Evolutionary conservation across 2,888 invertebrate species (phyloP), one percentile per base, ranked within the genome.

Genomic region (Drosophila anomelani): DNA sequence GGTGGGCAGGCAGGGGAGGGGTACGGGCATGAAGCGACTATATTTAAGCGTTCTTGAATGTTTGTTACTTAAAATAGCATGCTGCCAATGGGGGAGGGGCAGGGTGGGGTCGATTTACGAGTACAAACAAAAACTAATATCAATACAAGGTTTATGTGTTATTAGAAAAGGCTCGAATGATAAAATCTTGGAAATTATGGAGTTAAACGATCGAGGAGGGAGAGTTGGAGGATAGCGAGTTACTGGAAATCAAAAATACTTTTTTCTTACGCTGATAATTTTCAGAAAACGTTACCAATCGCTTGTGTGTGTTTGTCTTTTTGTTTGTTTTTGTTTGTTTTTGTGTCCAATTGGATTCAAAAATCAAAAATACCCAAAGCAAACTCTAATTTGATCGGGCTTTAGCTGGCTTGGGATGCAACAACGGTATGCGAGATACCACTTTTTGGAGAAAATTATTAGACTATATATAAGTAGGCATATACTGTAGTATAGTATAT

Each of bases 31-130:
- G 34, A 57, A 72, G 70, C 34, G 69, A 78, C 71, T 82, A 79
- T 78, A 83, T 80, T 70, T 78, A 78, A 80, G 79, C 59, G 79
- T 77, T 89, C 75, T 81, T 84, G 72, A 87, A 75, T 46, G 62
- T 75, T 59, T 78, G 75, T 77, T 81, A 89, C 85, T 85, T 81
- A 78, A 89, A 85, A 89, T 89, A 88, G 81, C 87, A 84, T 81
- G 85, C 71, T 79, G 85, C 68, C 81, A 75, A 81, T 77, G 61
- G 61, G 46, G 47, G 41, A 36, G 44, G 23, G 55, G n/a, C 32
- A n/a, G 26, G 20, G 32, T 17, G 36, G 20, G 34, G 39, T 56
- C 26, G 47, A 23, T 43, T 17, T 43, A 46, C 57, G 34, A 70
- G 41, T 70, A 68, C 39, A 57, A 58, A 43, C n/a, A 68, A 68